phyloP scores from a whole-genome alignment of 1,140 invertebrate genomes.

The Brachionus asplanchnoidis region DNA sequence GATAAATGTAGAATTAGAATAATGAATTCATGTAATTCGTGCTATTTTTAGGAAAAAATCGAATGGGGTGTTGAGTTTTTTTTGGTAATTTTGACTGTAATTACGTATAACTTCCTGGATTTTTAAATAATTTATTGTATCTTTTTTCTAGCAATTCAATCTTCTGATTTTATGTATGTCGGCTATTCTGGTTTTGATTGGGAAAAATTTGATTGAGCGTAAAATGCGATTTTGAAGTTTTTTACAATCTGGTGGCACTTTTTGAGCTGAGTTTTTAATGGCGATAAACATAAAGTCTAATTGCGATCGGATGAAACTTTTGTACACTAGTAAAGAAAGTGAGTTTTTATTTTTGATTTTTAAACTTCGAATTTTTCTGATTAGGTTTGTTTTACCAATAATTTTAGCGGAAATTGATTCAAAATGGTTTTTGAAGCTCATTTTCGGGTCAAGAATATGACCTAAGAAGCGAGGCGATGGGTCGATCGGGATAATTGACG shows the following conservation, averaged over 20 bases:
- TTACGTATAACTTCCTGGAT: too few relatives aligned
- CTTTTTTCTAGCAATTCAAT: too few relatives aligned
- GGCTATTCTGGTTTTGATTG: not conserved
- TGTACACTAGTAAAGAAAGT: not conserved
- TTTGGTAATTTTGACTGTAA: too few relatives aligned
- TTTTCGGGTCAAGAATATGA: too few relatives aligned
- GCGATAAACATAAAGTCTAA: not conserved
- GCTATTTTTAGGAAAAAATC: too few relatives aligned
- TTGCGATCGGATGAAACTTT: not conserved
- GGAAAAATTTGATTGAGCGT: not conserved
- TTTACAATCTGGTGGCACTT: not conserved
- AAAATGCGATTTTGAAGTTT: not conserved
- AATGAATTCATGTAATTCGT: too few relatives aligned
- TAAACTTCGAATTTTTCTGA: not conserved
- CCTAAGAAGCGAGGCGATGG: too few relatives aligned
- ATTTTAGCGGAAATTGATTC: not conserved
- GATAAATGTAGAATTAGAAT: too few relatives aligned
- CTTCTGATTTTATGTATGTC: not conserved
- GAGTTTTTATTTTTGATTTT: not conserved
- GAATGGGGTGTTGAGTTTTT: too few relatives aligned
- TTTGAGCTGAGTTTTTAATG: not conserved
- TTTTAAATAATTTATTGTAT: too few relatives aligned
- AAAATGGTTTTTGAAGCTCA: not conserved
- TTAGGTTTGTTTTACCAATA: not conserved
- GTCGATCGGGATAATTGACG: too few relatives aligned